phyloP scores from a whole-genome alignment of 2,113 vertebrate species.

The Atlantisia rogersi region DNA sequence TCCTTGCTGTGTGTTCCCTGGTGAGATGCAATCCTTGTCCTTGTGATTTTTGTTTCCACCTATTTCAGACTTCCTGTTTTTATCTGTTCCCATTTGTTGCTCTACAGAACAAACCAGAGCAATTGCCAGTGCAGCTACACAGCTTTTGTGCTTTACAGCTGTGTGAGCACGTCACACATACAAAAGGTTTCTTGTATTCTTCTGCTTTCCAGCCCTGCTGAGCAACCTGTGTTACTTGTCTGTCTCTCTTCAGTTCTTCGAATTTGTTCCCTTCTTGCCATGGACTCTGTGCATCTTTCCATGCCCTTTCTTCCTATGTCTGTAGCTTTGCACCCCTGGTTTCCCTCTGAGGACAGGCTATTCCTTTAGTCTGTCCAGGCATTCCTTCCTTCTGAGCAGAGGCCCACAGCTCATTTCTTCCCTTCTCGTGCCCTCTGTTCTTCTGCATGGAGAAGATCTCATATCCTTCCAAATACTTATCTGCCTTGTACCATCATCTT shows the following conservation, averaged over 20 bases:
- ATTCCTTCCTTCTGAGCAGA: not conserved
- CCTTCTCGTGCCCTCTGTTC: not conserved
- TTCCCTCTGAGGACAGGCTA: not conserved
- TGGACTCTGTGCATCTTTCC: rapidly evolving
- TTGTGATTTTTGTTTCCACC: not conserved
- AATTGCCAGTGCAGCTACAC: rapidly evolving
- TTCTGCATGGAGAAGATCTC: not conserved
- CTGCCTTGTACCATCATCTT: not conserved
- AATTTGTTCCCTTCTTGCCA: rapidly evolving
- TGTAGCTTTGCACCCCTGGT: not conserved
- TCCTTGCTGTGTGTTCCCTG: not conserved
- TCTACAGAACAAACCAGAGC: not conserved
- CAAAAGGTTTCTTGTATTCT: rapidly evolving
- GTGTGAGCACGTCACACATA: no score
- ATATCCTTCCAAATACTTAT: not conserved
- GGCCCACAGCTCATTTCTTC: not conserved
- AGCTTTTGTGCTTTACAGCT: not conserved
- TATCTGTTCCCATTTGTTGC: not conserved
- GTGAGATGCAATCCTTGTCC: not conserved
- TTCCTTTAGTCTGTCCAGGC: not conserved
- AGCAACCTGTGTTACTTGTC: not conserved
- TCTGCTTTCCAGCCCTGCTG: not conserved
- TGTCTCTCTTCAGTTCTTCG: rapidly evolving
- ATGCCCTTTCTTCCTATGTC: not conserved
- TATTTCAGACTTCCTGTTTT: not conserved